Percentiles rank a stretch among this genome's conserved stretches.
phyloP scores from a whole-genome alignment of 2,888 invertebrate genomes.

The Chloroclysta siterata region DNA sequence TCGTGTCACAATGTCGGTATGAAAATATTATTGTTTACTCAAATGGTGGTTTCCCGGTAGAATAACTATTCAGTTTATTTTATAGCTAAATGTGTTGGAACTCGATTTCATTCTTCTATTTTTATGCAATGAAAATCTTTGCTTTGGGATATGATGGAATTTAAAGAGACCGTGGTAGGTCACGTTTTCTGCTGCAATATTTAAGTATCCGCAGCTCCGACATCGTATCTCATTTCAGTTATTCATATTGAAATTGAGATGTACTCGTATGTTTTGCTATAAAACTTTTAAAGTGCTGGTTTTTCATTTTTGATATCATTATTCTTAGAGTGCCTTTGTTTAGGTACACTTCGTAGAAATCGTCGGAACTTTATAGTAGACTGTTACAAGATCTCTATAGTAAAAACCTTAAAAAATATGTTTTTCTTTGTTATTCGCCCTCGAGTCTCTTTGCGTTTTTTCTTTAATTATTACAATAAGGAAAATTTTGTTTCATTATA shows the following conservation, averaged over 20 bases:
- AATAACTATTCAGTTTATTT: conserved; percentile 24
- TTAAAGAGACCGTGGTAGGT: conserved; percentile 20
- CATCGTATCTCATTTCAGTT: conserved; percentile 25
- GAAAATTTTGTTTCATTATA: no score
- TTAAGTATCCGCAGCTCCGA: conserved; percentile 28
- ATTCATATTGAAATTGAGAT: conserved; percentile 24
- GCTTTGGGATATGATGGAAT: conserved; percentile 17
- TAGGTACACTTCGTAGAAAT: background rate
- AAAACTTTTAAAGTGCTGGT: conserved; percentile 11
- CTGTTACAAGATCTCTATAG: no score
- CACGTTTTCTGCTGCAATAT: conserved; percentile 31
- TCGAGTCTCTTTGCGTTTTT: no score
- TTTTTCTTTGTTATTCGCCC: no score
- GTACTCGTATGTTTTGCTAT: conserved; percentile 10
- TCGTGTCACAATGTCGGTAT: conserved; percentile 31
- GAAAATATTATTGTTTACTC: conserved; percentile 41
- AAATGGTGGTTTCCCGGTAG: conserved; percentile 26
- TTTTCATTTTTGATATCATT: conserved; percentile 5
- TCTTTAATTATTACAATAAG: no score
- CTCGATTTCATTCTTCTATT: conserved; percentile 30
- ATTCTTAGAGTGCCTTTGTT: conserved; percentile 2
- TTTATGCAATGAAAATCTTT: conserved; percentile 16
- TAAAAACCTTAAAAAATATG: no score
- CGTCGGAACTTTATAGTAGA: no score
- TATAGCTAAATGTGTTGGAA: conserved; percentile 26